These are phyloP conservation scores for Drosophila conformis DNA, from an alignment of 2,888 invertebrate genomes.

Conservation along the genomic window DNA sequence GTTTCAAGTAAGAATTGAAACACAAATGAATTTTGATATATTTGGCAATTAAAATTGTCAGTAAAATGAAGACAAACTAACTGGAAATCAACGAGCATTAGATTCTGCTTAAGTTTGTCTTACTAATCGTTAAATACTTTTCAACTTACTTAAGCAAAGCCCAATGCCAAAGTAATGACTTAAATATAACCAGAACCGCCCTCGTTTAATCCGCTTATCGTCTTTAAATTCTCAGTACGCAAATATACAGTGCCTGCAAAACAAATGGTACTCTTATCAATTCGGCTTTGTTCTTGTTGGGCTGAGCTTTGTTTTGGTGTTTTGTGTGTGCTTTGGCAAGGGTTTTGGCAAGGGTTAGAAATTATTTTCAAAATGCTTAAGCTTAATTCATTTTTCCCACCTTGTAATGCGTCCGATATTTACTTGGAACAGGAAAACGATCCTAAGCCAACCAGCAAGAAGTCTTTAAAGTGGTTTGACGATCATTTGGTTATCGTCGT, in stretches of 20 bases:
- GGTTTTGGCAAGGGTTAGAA: neutral
- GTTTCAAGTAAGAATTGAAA: neutral
- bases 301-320: neutral
- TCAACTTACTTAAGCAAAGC: neutral
- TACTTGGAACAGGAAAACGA: neutral
- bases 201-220: constrained; percentile 23
- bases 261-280: neutral
- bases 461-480: neutral
- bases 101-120: neutral
- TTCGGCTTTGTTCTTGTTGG: neutral
- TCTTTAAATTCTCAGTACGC: neutral
- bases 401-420: neutral
- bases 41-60: neutral
- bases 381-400: neutral
- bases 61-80: neutral
- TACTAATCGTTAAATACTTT: neutral
- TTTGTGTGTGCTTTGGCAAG: neutral
- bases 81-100: neutral
- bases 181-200: neutral
- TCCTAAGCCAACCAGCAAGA: neutral
- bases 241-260: neutral
- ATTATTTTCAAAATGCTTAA: neutral
- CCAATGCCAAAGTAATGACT: neutral
- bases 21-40: neutral
- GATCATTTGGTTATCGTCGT: neutral